Conservation (phyloP, 2,797 vertebrate genomes). For the Picus viridis region DNA sequence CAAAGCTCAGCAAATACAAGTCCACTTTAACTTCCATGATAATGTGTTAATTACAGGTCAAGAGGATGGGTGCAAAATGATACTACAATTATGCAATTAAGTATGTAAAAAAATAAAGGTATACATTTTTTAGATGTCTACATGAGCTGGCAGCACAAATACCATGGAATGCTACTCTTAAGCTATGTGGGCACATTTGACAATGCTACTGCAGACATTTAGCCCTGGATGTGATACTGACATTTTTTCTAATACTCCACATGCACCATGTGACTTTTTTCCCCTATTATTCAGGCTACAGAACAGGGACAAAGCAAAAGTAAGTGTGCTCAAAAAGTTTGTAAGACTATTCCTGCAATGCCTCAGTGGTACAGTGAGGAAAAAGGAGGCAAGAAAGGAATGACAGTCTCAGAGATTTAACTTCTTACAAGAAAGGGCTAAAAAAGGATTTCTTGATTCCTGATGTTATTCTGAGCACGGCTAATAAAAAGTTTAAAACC, state of each 20-base stretch:
- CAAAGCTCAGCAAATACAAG: background rate
- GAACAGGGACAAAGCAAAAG: background rate
- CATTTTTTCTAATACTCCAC: background rate
- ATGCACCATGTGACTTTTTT: background rate
- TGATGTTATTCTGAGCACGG: background rate
- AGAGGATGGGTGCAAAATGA: background rate
- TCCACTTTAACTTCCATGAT: background rate
- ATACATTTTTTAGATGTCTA: background rate
- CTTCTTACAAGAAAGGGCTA: background rate
- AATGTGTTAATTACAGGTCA: background rate
- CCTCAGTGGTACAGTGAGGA: background rate
- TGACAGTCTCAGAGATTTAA: background rate
- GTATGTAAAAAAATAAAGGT: background rate
- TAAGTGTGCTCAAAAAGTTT: background rate
- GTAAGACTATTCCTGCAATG: background rate
- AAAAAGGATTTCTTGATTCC: background rate
- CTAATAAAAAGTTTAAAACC: background rate
- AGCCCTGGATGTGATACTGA: background rate
- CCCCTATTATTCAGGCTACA: background rate
- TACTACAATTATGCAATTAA: background rate
- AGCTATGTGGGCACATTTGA: background rate
- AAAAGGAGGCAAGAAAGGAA: background rate
- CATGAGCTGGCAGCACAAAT: background rate
- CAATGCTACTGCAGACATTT: background rate
- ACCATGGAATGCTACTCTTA: background rate